These are phyloP conservation scores for Falco punctatus DNA, from an alignment of 2,113 vertebrate species.

Conservation along the genomic window DNA sequence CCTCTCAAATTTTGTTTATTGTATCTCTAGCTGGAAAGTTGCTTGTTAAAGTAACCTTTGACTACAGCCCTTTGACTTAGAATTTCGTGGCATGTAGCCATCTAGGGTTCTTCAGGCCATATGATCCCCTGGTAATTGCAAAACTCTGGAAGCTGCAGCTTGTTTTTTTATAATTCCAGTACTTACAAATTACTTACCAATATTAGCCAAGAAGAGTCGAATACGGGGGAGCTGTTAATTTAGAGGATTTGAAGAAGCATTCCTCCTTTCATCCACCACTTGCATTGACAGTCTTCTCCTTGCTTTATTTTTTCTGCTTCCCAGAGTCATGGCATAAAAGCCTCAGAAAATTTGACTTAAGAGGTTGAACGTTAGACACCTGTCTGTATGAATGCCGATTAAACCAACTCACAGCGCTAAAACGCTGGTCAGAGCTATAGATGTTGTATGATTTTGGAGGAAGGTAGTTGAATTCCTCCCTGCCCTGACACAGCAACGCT, in stretches of 20 bases:
- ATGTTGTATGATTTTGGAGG: not conserved
- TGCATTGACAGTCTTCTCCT: not conserved
- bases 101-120: not conserved
- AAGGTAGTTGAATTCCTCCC: not conserved
- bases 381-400: not conserved
- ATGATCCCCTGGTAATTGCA: constrained; percentile 19
- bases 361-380: not conserved
- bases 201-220: constrained; percentile 7
- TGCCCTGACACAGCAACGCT: not conserved
- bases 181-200: not conserved
- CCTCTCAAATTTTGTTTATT: not conserved
- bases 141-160: constrained; percentile 20
- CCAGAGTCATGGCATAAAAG: not conserved
- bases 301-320: not conserved
- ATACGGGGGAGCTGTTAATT: not conserved
- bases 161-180: constrained; percentile 12
- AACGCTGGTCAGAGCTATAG: not conserved
- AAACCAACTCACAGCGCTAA: not conserved
- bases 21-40: not conserved
- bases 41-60: constrained; percentile 7
- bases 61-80: constrained; percentile 15
- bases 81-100: not conserved
- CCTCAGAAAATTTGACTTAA: not conserved
- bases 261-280: not conserved
- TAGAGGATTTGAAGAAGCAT: not conserved